Base-by-base conservation (phyloP, 2,113 vertebrate genomes). In the Bettongia penicillata region DNA sequence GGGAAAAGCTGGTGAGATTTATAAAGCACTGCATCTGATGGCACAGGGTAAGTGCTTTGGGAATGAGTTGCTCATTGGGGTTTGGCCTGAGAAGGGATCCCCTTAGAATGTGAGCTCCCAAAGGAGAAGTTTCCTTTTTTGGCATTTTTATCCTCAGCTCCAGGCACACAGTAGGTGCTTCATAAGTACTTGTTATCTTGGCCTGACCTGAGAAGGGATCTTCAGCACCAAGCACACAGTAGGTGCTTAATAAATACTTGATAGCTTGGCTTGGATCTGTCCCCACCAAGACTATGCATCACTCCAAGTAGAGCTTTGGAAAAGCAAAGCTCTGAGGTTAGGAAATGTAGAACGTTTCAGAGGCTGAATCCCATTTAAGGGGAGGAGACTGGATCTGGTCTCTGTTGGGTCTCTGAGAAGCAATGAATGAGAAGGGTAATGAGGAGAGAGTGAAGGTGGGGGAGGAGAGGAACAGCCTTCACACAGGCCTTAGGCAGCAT, bases 301-400 rank as follows among this genome's bases (percentile, higher is more conserved):
- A 68, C 31, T 68, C 4, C 28, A 37, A 37, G 3, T 4, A 37
- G 57, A 3, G 26, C 55, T 57, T 57, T 26, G 26, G 26, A 57
- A 57, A 57, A 57, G 8, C 57, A 61, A n/a, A 77, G 68, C 37
- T 43, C 68, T 43, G 37, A 22, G 8, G 93, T 53, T 1, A 37
- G 8, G 48, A 84, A 53, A 26, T 0, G 10, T 25, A 31, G 57
- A 2, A 0, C 8, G 0, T 14, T 25, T n/a, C 51, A 3, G 2
- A 28, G 91, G 14, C n/a, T 2, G 26, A 19, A n/a, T 43, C 37
- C 2, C 16, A n/a, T 43, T 43, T n/a, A n/a, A 23, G 37, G 22
- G 11, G 37, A 26, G 14, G 43, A 14, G 24, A 23, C n/a, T 43
- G n/a, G n/a, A 25, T 14, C 91, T 43, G 51, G 52, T 53, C 12